Base-by-base conservation (phyloP, 2,888 invertebrate genomes). In the Cephus pygmeus region DNA sequence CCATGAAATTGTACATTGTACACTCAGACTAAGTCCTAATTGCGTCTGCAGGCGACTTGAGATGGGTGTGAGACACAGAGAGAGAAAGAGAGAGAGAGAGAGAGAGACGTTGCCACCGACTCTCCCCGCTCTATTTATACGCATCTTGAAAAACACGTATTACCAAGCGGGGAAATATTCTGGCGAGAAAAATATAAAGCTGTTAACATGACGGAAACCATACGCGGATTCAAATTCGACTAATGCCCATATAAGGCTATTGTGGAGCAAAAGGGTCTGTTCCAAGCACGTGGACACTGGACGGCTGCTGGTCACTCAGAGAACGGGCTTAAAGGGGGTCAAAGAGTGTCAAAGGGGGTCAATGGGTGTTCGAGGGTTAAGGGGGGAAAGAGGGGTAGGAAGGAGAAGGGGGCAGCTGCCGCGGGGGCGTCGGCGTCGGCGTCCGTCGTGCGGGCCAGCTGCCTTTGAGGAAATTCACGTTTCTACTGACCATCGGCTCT, bases 291-390 rank as follows among this genome's bases (percentile, higher is more conserved):
- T 56, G 56, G 56, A 23, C 56, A 56, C 23, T 87, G 85, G 87
- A 87, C 87, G 87, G 87, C 86, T 83, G 87, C 82, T 85, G 88
- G 86, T 86, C 87, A 86, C 83, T 84, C 80, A 80, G 69, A 77
- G 35, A 56, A 56, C 56, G 56, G 74, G 81, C 75, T 83, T 83
- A 86, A 84, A 84, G 84, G 84, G 82, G 81, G 75, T 56, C 56
- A 56, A 56, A 56, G 56, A 56, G 56, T 56, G 56, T 56, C 56
- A 56, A 56, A 56, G 56, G 56, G 56, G 56, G 56, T 56, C 56
- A 56, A 56, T 56, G 56, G 9, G 56, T 23, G 75, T 12, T 33
- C n/a, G 34, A 74, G 34, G 11, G 35, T 34, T 30, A 30, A n/a
- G 34, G 35, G 30, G 74, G 3, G 74, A 12, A 35, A 9, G 34